Evolutionary conservation across 2,797 vertebrate genomes (phyloP).

Genomic region (Philypnodon macrostomus): DNA sequence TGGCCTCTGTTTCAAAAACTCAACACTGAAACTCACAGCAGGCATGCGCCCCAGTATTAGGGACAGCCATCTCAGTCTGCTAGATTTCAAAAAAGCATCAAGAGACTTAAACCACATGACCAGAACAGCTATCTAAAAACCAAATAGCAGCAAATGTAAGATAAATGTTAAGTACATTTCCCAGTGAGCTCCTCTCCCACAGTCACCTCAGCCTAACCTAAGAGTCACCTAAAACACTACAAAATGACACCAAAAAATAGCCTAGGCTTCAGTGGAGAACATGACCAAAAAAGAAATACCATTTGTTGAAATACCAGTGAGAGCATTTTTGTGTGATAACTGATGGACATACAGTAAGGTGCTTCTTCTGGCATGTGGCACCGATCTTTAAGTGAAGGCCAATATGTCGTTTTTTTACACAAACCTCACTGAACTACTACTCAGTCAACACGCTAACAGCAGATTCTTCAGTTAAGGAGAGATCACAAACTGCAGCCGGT

Average conservation of each 20-base stretch:
- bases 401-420: slow-evolving; percentile 56
- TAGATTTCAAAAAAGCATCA: slow-evolving; percentile 27
- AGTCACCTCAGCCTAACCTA: slow-evolving; percentile 29
- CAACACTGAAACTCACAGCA: slow-evolving; percentile 25
- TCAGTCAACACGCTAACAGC: slow-evolving; percentile 23
- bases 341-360: slow-evolving; percentile 70
- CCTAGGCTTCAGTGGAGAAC: slow-evolving; percentile 34
- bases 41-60: slow-evolving; percentile 31
- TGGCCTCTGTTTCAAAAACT: slow-evolving; percentile 40
- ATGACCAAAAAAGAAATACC: slow-evolving; percentile 38
- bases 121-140: slow-evolving; percentile 55
- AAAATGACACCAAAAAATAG: slow-evolving; percentile 41
- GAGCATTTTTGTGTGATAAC: slow-evolving; percentile 67
- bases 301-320: slow-evolving; percentile 51
- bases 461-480: slow-evolving; percentile 10
- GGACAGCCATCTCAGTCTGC: slow-evolving; percentile 32
- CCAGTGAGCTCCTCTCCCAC: slow-evolving; percentile 61
- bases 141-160: slow-evolving; percentile 75
- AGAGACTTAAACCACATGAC: slow-evolving; percentile 28
- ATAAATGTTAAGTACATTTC: slow-evolving; percentile 46
- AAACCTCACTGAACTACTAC: slow-evolving; percentile 50
- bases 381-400: slow-evolving; percentile 32
- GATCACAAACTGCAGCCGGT: slow-evolving; percentile 5
- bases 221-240: slow-evolving; percentile 37
- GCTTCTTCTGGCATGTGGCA: slow-evolving; percentile 63